Base-by-base conservation (phyloP, 2,113 vertebrate species). In the Sturnira hondurensis region DNA sequence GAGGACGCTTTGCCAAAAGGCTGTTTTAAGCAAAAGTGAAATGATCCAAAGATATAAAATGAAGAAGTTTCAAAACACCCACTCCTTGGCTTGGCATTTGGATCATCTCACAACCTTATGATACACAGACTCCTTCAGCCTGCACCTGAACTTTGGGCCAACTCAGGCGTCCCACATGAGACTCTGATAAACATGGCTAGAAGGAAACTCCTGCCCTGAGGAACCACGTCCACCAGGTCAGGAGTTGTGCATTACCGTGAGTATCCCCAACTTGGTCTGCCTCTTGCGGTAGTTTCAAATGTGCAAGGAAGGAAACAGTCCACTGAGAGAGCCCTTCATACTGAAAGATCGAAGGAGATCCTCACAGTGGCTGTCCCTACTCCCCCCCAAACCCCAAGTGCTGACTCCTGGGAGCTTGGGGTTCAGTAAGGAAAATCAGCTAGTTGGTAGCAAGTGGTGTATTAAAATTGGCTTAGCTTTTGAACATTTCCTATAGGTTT, bases 11-110 rank as follows among this genome's bases (percentile, higher is more conserved):
- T 93, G 71, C 47, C 47, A 86, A 73, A 86, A 41, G 28, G 14
- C 58, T 90, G 11, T 17, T 54, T 90, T 90, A 77, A 96, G 61
- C 7, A 67, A 92, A 95, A 91, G 47, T 45, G 19, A 91, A 36
- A 92, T 16, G 26, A 84, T 61, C 38, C 22, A 26, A 94, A 93
- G 47, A 91, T 50, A 50, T 19, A 77, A 93, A 78, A 76, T 83
- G 77, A 92, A 56, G 54, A 91, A 41, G 43, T 82, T 68, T 94
- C 22, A 80, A 84, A 95, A 58, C 43, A 90, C 38, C 70, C 86
- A 22, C 6, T 17, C 2, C 12, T 80, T 90, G 20, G 26, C 31
- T 89, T 85, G 80, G 70, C 54, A 58, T 94, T 54, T 33, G 36
- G 71, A 94, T 77, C 1, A 61, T 85, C 63, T 84, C 86, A 91